Percentiles rank a stretch among this genome's conserved stretches.
These are phyloP conservation scores for Trichogramma pretiosum DNA, from an alignment of 1,140 invertebrate genomes.

Conservation along the genomic window DNA sequence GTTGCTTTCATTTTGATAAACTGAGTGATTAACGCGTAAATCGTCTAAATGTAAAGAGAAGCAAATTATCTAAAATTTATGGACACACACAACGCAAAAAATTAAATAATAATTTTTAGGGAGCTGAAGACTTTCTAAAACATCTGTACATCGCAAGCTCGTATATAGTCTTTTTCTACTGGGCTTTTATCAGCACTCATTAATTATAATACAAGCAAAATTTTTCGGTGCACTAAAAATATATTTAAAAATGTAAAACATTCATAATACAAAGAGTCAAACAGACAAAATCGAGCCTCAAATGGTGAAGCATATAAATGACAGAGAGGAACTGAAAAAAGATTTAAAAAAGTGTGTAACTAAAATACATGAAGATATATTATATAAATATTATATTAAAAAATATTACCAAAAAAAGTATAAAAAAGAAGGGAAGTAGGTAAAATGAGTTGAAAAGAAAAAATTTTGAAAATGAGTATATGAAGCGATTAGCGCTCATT, in stretches of 20 bases:
- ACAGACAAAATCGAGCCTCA: conserved; percentile 6
- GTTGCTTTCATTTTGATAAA: no score
- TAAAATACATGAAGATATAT: conserved; percentile 1
- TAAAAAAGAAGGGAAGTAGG: conserved; percentile 10
- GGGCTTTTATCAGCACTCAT: conserved; percentile 17
- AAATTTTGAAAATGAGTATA: no score
- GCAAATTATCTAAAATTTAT: no score
- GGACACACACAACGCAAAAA: no score
- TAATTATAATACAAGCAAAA: conserved; percentile 2
- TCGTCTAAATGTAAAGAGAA: no score
- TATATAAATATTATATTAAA: no score
- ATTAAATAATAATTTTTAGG: no score
- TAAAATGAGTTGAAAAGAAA: conserved; percentile 1
- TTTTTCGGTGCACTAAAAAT: conserved; percentile 13
- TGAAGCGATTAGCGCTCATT: conserved; percentile 17
- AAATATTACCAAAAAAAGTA: conserved; percentile 14
- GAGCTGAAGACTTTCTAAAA: no score
- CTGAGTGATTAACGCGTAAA: no score
- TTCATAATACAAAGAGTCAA: background rate
- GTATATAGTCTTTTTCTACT: conserved; percentile 19
- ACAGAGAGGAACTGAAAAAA: background rate
- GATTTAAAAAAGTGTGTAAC: background rate
- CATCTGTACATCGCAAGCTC: conserved; percentile 3
- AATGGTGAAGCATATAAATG: background rate
- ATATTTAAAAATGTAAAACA: background rate